A percentile compares a stretch with the other conserved stretches of the same genome.
Evolutionary conservation across 2,888 invertebrate genomes (phyloP).

Genomic region (Loripinus fragilis): DNA sequence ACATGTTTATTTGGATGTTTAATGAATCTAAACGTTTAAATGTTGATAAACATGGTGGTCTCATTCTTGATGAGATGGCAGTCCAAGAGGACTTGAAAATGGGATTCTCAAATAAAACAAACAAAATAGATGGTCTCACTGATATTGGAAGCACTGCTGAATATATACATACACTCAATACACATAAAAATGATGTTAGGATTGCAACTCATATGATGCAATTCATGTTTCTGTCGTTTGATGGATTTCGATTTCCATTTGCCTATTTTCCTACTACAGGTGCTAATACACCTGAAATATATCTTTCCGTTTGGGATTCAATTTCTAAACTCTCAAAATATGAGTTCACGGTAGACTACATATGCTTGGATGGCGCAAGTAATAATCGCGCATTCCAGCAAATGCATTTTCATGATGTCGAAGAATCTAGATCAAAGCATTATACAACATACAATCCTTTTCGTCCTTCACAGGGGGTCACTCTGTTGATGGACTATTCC

Average conservation of each 20-base stretch:
- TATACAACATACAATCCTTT: slow-evolving; percentile 3
- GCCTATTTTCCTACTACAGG: slow-evolving; percentile 36
- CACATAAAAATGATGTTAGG: slow-evolving; percentile 19
- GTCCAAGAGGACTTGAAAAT: slow-evolving; percentile 42
- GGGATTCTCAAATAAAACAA: slow-evolving; percentile 24
- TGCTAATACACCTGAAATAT: slow-evolving; percentile 35
- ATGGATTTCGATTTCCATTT: slow-evolving; percentile 44
- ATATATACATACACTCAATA: slow-evolving; percentile 27
- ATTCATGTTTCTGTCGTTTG: slow-evolving; percentile 32
- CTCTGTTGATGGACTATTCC: slow-evolving; percentile 40
- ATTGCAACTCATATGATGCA: slow-evolving; percentile 40
- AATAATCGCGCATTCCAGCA: slow-evolving; percentile 35
- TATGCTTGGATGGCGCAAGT: slow-evolving; percentile 36
- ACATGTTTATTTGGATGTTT: slow-evolving; percentile 2
- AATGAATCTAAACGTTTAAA: background rate
- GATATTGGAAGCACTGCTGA: slow-evolving; percentile 28
- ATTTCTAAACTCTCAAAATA: slow-evolving; percentile 26
- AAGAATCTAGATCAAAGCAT: slow-evolving; percentile 21
- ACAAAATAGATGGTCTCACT: slow-evolving; percentile 30
- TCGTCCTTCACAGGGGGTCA: slow-evolving; percentile 10
- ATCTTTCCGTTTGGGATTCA: slow-evolving; percentile 38
- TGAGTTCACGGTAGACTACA: slow-evolving; percentile 31
- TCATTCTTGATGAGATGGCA: slow-evolving; percentile 42
- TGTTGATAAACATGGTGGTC: slow-evolving; percentile 19
- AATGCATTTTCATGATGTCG: slow-evolving; percentile 29